Evolutionary conservation across 1,140 invertebrate genomes (phyloP).

Genomic region (Watersipora subatra): DNA sequence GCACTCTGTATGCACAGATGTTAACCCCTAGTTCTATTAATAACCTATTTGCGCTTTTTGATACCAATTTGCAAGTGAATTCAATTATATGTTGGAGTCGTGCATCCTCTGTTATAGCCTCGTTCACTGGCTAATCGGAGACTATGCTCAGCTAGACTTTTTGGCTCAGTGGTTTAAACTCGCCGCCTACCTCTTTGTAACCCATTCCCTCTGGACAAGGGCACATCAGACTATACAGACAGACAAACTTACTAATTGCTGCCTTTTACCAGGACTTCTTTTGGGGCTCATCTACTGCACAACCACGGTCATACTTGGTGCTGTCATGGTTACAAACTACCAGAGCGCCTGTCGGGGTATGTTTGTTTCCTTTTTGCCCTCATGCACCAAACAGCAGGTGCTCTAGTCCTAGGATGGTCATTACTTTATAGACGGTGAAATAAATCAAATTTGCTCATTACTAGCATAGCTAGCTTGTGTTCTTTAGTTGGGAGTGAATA

Average conservation of each 20-base stretch:
- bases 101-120: slow-evolving; percentile 31
- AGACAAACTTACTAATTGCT: slow-evolving; percentile 40
- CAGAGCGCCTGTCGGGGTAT: slow-evolving; percentile 45
- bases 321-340: slow-evolving; percentile 40
- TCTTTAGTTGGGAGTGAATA: too few species aligned
- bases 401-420: too few species aligned
- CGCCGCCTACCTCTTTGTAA: slow-evolving; percentile 44
- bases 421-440: too few species aligned
- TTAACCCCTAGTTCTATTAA: too few species aligned
- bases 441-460: too few species aligned
- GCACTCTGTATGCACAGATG: too few species aligned
- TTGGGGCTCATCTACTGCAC: slow-evolving; percentile 42
- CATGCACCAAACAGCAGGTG: too few species aligned
- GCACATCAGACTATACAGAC: slow-evolving; percentile 41
- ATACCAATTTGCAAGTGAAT: too few species aligned
- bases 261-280: slow-evolving; percentile 34
- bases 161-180: slow-evolving; percentile 43
- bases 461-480: too few species aligned
- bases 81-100: too few species aligned
- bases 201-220: slow-evolving; percentile 45
- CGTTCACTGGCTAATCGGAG: slow-evolving; percentile 42
- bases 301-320: slow-evolving; percentile 42
- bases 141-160: slow-evolving; percentile 43
- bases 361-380: slow-evolving; percentile 19
- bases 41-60: too few species aligned